Base-by-base conservation (phyloP, 2,888 invertebrate species). In the Dryobota labecula region DNA sequence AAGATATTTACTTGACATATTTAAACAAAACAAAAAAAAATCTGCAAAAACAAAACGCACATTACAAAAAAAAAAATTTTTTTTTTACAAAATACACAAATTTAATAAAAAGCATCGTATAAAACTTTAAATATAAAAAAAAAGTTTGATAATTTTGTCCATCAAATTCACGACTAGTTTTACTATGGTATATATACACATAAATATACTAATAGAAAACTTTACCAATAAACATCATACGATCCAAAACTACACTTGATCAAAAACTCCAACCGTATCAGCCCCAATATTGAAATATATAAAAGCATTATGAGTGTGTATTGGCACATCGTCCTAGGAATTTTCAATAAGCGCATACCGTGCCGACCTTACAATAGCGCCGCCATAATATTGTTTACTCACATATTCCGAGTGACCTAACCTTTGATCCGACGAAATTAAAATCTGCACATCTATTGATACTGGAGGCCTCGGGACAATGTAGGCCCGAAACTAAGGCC, bases 271-370 rank as follows among this genome's bases (percentile, higher is more conserved):
- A 41, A 33, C 41, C 7, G 27, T 47, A 30, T 49, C 43, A 5
- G n/a, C 27, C 33, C 57, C 30, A 38, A 80, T 66, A 74, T 53
- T 62, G 20, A 53, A 62, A 41, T 61, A 65, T 53, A 69, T 61
- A 41, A 69, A 47, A 54, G 43, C 24, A 70, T 72, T 83, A 80
- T 71, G n/a, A 57, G 24, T 65, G 53, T 43, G 38, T 73, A 76
- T 78, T 41, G 77, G 60, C 53, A 54, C n/a, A 62, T 65, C 68
- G 60, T 74, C 30, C 64, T 41, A 33, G 74, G 85, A 77, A 84
- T 84, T 81, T 85, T 81, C 78, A 84, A 84, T 84, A 83, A 85
- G n/a, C 54, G 65, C 71, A 84, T 82, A 49, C 70, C 76, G 6
- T 9, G 8, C 57, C 47, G 33, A 33, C 43, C 60, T 45, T 36